Evolutionary conservation across 2,113 vertebrate genomes (phyloP).

Genomic region (Zosterops hypoxanthus): DNA sequence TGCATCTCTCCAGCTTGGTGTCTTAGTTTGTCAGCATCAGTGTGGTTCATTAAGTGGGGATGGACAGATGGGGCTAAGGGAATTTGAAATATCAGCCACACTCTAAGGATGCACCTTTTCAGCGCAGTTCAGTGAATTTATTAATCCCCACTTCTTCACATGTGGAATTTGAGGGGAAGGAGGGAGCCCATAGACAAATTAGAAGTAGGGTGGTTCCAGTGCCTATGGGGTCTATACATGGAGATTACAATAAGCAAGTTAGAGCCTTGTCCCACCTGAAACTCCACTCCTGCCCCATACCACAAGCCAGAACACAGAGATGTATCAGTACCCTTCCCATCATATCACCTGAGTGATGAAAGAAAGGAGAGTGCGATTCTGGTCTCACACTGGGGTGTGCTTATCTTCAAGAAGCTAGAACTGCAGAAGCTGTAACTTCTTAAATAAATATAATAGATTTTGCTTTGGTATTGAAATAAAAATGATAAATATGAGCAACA

Average conservation of each 20-base stretch:
- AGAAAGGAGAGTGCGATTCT: not conserved
- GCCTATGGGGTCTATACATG: not conserved
- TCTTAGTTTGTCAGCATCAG: not conserved
- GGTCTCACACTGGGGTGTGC: not conserved
- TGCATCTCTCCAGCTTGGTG: not conserved
- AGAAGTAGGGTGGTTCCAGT: not conserved
- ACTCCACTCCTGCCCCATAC: not conserved
- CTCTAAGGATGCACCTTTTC: not conserved
- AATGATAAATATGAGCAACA: slow-evolving; percentile 32
- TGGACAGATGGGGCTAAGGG: not conserved
- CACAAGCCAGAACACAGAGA: not conserved
- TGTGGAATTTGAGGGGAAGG: not conserved
- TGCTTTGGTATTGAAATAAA: slow-evolving; percentile 16
- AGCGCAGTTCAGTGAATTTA: not conserved
- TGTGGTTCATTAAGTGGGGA: not conserved
- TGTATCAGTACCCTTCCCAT: not conserved
- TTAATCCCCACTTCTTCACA: not conserved
- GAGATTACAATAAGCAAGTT: not conserved
- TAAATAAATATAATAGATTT: not conserved
- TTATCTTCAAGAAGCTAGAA: not conserved
- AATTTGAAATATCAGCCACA: not conserved
- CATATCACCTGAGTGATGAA: not conserved
- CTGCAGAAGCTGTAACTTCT: not conserved
- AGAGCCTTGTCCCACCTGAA: not conserved
- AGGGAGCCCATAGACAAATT: not conserved